Conservation (phyloP, 2,797 vertebrate species). For the Atherinosoma microstoma region DNA sequence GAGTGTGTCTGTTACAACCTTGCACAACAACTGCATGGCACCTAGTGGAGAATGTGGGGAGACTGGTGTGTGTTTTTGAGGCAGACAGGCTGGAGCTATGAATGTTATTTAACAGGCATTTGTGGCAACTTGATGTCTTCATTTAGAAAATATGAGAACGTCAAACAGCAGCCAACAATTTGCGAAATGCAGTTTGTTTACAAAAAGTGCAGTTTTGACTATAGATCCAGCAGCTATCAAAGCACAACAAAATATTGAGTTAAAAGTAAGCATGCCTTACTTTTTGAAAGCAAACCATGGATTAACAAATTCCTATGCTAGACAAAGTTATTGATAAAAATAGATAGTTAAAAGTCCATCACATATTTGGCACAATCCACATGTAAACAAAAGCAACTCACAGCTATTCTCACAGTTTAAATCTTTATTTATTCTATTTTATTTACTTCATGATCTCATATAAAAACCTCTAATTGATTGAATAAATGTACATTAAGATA, state of each 20-base stretch:
- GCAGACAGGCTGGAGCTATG: slow-evolving; percentile 39
- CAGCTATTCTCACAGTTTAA: background rate
- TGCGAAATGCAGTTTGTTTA: background rate
- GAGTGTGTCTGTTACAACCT: slow-evolving; percentile 58
- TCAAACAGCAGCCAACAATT: background rate
- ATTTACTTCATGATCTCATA: background rate
- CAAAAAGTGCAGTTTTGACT: background rate
- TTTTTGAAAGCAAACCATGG: slow-evolving; percentile 9
- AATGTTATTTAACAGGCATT: slow-evolving; percentile 10
- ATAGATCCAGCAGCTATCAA: background rate
- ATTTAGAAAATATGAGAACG: background rate
- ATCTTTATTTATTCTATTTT: background rate
- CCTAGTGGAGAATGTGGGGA: slow-evolving; percentile 35
- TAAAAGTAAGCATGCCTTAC: background rate
- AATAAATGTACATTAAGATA: background rate
- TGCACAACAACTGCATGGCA: slow-evolving; percentile 59
- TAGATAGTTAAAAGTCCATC: background rate
- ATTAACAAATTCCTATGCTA: background rate
- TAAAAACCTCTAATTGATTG: background rate
- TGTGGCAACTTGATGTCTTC: background rate
- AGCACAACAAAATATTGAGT: background rate
- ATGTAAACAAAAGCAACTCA: slow-evolving; percentile 18
- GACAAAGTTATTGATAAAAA: background rate
- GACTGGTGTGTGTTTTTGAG: slow-evolving; percentile 34
- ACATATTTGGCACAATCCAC: background rate